Conservation (phyloP, 30 jellyfish, hydroid and myxozoan species). For the Cassiopea andromeda region DNA sequence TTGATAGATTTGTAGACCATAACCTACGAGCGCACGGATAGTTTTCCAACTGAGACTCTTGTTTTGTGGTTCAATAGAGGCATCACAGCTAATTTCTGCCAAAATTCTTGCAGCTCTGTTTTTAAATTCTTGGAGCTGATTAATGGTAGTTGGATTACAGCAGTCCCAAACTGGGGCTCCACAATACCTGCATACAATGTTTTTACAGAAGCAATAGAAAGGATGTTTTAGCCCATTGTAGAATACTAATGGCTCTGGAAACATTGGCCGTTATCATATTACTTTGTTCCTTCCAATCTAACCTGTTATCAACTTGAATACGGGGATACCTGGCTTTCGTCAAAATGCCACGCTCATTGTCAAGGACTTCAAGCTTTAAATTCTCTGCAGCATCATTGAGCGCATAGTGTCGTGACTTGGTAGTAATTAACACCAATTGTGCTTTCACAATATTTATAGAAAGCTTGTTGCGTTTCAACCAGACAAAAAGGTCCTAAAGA, state of each 20-base stretch:
- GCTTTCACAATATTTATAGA: constrained; percentile 16
- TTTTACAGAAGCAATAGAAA: not conserved
- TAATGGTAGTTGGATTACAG: constrained; percentile 13
- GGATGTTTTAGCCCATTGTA: constrained; percentile 1
- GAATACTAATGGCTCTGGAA: constrained; percentile 22
- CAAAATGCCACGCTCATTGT: constrained; percentile 11
- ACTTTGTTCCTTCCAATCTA: constrained; percentile 21
- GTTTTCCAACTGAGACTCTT: not conserved
- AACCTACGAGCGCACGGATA: not conserved
- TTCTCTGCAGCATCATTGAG: not conserved
- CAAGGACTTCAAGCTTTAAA: constrained; percentile 1
- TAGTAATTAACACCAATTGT: constrained; percentile 3
- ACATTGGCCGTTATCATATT: not conserved
- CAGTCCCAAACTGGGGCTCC: constrained; percentile 50
- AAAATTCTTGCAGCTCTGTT: constrained; percentile 11
- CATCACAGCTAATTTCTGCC: not conserved
- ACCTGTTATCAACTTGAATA: not conserved
- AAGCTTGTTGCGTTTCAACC: constrained; percentile 34
- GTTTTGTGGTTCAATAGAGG: not conserved
- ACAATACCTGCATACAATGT: constrained; percentile 7
- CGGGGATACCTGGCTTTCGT: constrained; percentile 4
- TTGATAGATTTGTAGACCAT: too few species aligned
- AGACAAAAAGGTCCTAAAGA: not conserved
- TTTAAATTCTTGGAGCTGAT: not conserved
- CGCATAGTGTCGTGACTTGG: constrained; percentile 22